Conservation (phyloP, 2,888 invertebrate genomes). For the Caenorhabditis panamensis region DNA sequence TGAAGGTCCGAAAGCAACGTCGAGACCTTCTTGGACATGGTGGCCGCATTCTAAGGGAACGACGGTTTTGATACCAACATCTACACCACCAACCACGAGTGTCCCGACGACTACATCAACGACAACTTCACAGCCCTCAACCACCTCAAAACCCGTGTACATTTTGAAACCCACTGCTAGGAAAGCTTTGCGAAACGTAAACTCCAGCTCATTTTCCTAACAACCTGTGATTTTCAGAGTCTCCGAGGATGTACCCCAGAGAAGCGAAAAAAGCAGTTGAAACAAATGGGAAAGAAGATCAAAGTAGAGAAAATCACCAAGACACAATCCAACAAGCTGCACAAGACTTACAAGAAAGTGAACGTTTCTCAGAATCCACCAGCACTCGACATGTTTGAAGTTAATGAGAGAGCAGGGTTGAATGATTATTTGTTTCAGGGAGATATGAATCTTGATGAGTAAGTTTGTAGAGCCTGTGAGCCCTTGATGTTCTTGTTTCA, state of each 20-base stretch:
- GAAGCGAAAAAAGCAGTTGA: slow-evolving; percentile 48
- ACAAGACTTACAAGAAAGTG: slow-evolving; percentile 53
- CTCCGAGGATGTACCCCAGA: slow-evolving; percentile 43
- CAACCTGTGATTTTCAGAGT: not conserved
- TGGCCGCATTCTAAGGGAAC: not conserved
- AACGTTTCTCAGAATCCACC: slow-evolving; percentile 34
- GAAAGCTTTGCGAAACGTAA: slow-evolving; percentile 37
- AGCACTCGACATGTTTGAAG: slow-evolving; percentile 53
- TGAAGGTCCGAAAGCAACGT: not conserved
- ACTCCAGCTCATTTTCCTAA: no score
- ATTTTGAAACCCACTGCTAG: slow-evolving; percentile 19
- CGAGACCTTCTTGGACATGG: slow-evolving; percentile 5
- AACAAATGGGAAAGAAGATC: slow-evolving; percentile 41
- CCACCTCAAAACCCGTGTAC: slow-evolving; percentile 16
- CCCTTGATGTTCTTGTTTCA: not conserved
- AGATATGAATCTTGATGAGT: slow-evolving; percentile 55
- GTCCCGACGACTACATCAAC: not conserved
- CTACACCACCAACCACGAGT: slow-evolving; percentile 6
- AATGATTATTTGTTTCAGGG: slow-evolving; percentile 58
- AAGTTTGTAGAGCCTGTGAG: not conserved
- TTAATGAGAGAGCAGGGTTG: slow-evolving; percentile 53
- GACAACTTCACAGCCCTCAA: slow-evolving; percentile 13
- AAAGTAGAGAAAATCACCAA: slow-evolving; percentile 39
- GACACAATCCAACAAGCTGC: slow-evolving; percentile 43
- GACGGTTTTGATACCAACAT: not conserved